These are phyloP conservation scores for Artemia sinica DNA, from an alignment of 2,888 invertebrate species.

Conservation along the genomic window DNA sequence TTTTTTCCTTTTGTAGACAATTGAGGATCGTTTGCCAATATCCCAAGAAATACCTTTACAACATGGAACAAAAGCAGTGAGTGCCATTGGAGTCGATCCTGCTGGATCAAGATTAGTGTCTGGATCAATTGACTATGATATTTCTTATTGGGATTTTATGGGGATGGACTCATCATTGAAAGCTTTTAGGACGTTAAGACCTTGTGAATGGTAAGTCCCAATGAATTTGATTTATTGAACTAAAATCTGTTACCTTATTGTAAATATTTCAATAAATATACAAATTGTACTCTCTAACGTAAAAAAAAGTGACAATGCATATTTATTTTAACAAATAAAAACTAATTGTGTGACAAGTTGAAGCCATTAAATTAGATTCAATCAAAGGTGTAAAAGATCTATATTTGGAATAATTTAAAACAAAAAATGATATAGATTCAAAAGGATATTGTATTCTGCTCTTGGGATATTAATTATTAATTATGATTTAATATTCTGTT, in stretches of 20 bases:
- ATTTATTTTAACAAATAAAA: too few species aligned
- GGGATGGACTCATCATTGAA: slow-evolving; percentile 87
- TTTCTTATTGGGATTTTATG: slow-evolving; percentile 95
- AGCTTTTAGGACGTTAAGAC: slow-evolving; percentile 78
- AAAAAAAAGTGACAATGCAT: too few species aligned
- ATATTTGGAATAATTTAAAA: too few species aligned
- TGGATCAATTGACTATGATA: slow-evolving; percentile 88
- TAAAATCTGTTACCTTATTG: slow-evolving; percentile 18
- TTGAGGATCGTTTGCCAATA: slow-evolving; percentile 34
- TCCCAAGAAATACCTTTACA: slow-evolving; percentile 50
- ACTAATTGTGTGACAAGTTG: too few species aligned
- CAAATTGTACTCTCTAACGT: too few species aligned
- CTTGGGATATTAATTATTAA: too few species aligned
- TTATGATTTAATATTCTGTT: too few species aligned
- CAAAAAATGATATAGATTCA: too few species aligned
- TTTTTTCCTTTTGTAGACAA: slow-evolving; percentile 29
- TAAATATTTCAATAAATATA: too few species aligned
- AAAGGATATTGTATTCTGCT: too few species aligned
- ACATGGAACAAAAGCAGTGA: slow-evolving; percentile 77
- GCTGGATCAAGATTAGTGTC: slow-evolving; percentile 77
- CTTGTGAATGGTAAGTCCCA: slow-evolving; percentile 53
- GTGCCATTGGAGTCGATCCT: slow-evolving; percentile 77
- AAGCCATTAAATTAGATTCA: too few species aligned
- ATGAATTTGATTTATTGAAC: slow-evolving; percentile 10
- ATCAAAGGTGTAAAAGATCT: too few species aligned